These are phyloP conservation scores for Diadumene lineata DNA, from an alignment of 92 coral and sea anemone genomes.

Conservation along the genomic window DNA sequence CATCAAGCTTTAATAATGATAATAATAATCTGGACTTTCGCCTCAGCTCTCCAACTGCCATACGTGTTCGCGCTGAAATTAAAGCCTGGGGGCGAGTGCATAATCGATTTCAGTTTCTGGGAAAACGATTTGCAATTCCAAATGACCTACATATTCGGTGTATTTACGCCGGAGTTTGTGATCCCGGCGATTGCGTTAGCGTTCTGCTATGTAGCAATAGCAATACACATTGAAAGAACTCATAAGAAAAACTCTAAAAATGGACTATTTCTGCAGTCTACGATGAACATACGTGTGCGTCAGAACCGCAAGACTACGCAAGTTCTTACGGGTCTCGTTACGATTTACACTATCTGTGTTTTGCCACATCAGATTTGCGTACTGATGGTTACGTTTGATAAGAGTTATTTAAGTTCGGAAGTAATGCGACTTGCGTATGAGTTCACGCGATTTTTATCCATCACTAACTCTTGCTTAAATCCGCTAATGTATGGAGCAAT, in stretches of 20 bases:
- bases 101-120: constrained; percentile 66
- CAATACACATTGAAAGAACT: constrained; percentile 50
- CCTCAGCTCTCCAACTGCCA: constrained; percentile 66
- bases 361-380: constrained; percentile 71
- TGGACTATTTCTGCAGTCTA: constrained; percentile 53
- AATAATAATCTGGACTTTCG: constrained; percentile 55
- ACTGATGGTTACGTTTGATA: constrained; percentile 55
- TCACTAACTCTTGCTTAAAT: constrained; percentile 71
- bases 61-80: constrained; percentile 64
- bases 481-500: constrained; percentile 68
- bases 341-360: constrained; percentile 67
- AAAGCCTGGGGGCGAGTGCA: constrained; percentile 59
- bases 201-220: constrained; percentile 50
- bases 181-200: constrained; percentile 67
- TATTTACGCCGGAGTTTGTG: constrained; percentile 68
- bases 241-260: constrained; percentile 54
- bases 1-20: constrained; percentile 48
- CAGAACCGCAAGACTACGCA: constrained; percentile 83
- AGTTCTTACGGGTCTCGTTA: constrained; percentile 68
- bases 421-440: constrained; percentile 69
- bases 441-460: constrained; percentile 70
- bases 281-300: constrained; percentile 53
- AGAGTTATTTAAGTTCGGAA: constrained; percentile 43
- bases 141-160: constrained; percentile 64
- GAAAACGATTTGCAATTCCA: constrained; percentile 37